Evolutionary conservation across 1,140 invertebrate genomes (phyloP).

Genomic region (Acyrthosiphon pisum): DNA sequence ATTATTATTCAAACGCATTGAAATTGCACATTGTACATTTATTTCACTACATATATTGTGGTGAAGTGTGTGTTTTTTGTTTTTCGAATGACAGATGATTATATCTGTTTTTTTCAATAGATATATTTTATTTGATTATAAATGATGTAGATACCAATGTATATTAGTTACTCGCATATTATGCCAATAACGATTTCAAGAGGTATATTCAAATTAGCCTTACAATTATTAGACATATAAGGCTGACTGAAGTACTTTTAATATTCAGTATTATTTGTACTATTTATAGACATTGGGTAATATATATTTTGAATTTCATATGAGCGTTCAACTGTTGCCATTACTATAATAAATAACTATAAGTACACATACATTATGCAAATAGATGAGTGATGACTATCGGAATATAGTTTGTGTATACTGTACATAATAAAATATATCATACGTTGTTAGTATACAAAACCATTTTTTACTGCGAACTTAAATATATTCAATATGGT

Average conservation of each 20-base stretch:
- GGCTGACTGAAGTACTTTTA: constrained; percentile 16
- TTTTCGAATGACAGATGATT: neutral
- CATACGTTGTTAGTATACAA: constrained; percentile 11
- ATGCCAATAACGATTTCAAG: neutral
- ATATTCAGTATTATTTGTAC: constrained; percentile 1
- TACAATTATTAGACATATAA: neutral
- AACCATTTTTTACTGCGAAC: neutral
- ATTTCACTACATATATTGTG: neutral
- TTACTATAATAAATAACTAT: constrained; percentile 14
- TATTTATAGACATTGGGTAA: constrained; percentile 30
- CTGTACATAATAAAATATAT: neutral
- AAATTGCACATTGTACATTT: neutral
- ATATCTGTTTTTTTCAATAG: neutral
- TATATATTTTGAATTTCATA: neutral
- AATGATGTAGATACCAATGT: neutral
- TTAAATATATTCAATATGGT: neutral
- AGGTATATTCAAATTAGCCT: neutral
- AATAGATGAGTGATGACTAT: constrained; percentile 10
- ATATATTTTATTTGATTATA: neutral
- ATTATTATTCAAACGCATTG: neutral
- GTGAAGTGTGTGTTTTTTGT: neutral
- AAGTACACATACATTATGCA: constrained; percentile 5
- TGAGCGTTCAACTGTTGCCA: neutral
- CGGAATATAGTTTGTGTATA: neutral
- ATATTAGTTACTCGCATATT: neutral